Evolutionary conservation across 2,113 vertebrate genomes (phyloP), one percentile per base, ranked within the genome.

Genomic region (Sebastes fasciatus): DNA sequence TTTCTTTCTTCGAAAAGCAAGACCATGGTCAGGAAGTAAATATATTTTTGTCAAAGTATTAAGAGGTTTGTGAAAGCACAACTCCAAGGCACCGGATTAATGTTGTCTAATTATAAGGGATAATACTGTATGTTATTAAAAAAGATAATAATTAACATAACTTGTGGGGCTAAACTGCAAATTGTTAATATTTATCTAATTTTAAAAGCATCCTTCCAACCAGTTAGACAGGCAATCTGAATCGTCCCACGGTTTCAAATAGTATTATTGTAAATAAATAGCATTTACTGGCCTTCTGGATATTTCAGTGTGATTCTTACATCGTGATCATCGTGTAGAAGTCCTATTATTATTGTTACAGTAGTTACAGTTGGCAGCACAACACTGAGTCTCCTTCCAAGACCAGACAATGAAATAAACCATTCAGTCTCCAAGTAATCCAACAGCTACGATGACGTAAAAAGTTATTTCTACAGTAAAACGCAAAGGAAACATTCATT

Each of bases 1-100:
- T 19, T 42, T 64, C 46, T 78, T 13, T 49, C 51, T 26, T 60
- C 12, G 26, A 42, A 65, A 21, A 46, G 0, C 4, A 49, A 49
- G 6, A 8, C 1, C 3, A 40, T 26, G 45, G 40, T 74, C 14
- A 68, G 13, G 23, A 19, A 19, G 3, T 67, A 45, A 26, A 67
- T 45, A 6, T 26, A 16, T 23, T 34, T 21, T 26, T 52, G 19
- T 45, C 11, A 55, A 48, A 57, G 19, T 64, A 68, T 9, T 9
- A 48, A 48, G 11, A 69, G 64, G 34, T 34, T 60, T 69, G 23
- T 77, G 48, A 66, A 76, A 74, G 17, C 19, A 65, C 72, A 70
- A 82, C 58, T 82, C 21, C 57, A 88, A 89, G 85, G 86, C 88
- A 92, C 88, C 70, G 14, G 70, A 70, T 66, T 42, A 11, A 45